A percentile compares a stretch with the other conserved stretches of the same genome.
Evolutionary conservation across 2,113 vertebrate species (phyloP).

Genomic region (Chloroceryle aenea): DNA sequence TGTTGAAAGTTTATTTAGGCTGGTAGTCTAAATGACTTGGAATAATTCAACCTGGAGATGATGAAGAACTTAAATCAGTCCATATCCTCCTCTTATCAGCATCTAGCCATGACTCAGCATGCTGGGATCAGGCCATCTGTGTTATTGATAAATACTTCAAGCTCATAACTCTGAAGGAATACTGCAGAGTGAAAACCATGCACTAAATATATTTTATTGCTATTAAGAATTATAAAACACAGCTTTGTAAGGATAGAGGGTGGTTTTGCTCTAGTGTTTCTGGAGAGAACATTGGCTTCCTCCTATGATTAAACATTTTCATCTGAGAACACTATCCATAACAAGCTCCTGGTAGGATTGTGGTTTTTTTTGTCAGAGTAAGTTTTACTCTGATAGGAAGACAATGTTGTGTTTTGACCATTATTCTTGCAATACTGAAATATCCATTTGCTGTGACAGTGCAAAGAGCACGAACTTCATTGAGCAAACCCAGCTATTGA

Average conservation of each 20-base stretch:
- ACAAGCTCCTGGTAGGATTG: neutral
- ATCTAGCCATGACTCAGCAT: neutral
- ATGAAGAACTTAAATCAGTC: neutral
- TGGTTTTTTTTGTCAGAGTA: neutral
- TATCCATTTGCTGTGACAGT: neutral
- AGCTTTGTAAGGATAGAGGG: neutral
- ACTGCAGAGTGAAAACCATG: neutral
- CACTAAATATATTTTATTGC: neutral
- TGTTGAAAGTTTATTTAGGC: neutral
- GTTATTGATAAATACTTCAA: neutral
- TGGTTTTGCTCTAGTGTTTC: neutral
- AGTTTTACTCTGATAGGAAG: neutral
- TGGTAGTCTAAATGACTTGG: neutral
- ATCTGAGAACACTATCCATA: neutral
- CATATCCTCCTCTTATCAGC: neutral
- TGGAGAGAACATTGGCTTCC: neutral
- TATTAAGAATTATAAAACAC: neutral
- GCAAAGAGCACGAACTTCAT: neutral
- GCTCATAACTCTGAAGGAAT: neutral
- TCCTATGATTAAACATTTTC: neutral
- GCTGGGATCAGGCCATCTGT: neutral
- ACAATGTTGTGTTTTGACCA: neutral
- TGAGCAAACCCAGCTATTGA: rapidly evolving
- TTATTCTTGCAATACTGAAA: neutral
- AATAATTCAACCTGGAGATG: constrained; percentile 13